These are phyloP conservation scores for Atherinomorus stipes DNA, from an alignment of 2,113 vertebrate species.

Conservation along the genomic window DNA sequence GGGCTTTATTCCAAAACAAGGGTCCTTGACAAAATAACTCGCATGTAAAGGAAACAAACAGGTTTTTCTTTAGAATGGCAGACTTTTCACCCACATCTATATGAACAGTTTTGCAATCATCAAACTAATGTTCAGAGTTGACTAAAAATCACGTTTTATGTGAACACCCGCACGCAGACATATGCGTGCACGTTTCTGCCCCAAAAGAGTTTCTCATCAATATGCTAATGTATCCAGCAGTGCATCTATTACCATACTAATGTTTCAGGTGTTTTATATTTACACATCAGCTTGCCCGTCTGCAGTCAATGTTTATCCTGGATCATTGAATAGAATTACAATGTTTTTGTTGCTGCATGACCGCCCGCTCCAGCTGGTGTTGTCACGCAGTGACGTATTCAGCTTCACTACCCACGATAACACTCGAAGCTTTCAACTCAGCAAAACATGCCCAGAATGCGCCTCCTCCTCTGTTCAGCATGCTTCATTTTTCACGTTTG, in stretches of 20 bases:
- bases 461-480: slow-evolving; percentile 1
- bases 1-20: slow-evolving; percentile 58
- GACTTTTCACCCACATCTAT: slow-evolving; percentile 16
- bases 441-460: slow-evolving; percentile 19
- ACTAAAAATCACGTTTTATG: slow-evolving; percentile 1
- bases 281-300: neutral
- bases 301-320: slow-evolving; percentile 11
- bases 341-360: slow-evolving; percentile 26
- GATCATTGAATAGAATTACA: neutral
- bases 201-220: slow-evolving; percentile 56
- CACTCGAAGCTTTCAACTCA: slow-evolving; percentile 13
- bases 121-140: neutral
- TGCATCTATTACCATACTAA: slow-evolving; percentile 45
- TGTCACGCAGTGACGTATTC: slow-evolving; percentile 17
- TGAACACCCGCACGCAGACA: neutral
- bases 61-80: neutral
- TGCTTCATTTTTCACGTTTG: slow-evolving; percentile 14
- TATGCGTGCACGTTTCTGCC: slow-evolving; percentile 2
- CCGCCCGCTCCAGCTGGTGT: slow-evolving; percentile 5
- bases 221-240: slow-evolving; percentile 55
- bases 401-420: neutral
- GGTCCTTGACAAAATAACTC: slow-evolving; percentile 63
- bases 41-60: slow-evolving; percentile 48
- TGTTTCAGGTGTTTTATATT: slow-evolving; percentile 34
- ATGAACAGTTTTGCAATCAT: slow-evolving; percentile 15